Base-by-base conservation (phyloP, 1,140 invertebrate species). In the Agrilus planipennis region DNA sequence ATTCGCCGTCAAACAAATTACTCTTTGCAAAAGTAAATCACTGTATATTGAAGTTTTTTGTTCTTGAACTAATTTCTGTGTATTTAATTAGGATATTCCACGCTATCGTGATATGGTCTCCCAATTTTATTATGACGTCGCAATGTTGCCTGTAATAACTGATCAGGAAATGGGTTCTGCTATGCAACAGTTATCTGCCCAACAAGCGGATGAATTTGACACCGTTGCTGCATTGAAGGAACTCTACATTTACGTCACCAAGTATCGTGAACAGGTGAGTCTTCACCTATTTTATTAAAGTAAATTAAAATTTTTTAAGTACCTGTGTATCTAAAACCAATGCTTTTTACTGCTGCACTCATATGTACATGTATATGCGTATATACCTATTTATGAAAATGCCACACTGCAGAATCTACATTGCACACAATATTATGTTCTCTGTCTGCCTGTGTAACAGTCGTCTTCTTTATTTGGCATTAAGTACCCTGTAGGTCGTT, bases 1-100 rank as follows among this genome's bases (percentile, higher is more conserved):
- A 94, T 67, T 93, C 89, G 17, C 90, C 91, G 18, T 92, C 89
- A 11, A 92, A 91, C 61, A 95, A 95, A 67, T 68, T 95, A 34
- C 68, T 94, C 15, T 94, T 93, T 68, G 90, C 89, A 42, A 93
- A 93, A 71, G 72, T 71, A 51, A 50, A 45, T 57, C 10, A 3
- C n/a, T 9, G 9, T 14, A 27, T 12, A 16, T 25, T 36, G n/a
- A n/a, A n/a, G n/a, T n/a, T n/a, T n/a, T n/a, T n/a, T n/a, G n/a
- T n/a, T n/a, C n/a, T n/a, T n/a, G n/a, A n/a, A n/a, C n/a, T 25
- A 25, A 25, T 27, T 35, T 17, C 15, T 35, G 34, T 9, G 25
- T 15, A 4, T 37, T 4, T 22, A 37, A 37, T 23, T 37, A 63
- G 69, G 89, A 92, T 62, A 88, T 93, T 61, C 86, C 87, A 9